Conservation (phyloP, 2,888 invertebrate species). For the Volucella zonaria region DNA sequence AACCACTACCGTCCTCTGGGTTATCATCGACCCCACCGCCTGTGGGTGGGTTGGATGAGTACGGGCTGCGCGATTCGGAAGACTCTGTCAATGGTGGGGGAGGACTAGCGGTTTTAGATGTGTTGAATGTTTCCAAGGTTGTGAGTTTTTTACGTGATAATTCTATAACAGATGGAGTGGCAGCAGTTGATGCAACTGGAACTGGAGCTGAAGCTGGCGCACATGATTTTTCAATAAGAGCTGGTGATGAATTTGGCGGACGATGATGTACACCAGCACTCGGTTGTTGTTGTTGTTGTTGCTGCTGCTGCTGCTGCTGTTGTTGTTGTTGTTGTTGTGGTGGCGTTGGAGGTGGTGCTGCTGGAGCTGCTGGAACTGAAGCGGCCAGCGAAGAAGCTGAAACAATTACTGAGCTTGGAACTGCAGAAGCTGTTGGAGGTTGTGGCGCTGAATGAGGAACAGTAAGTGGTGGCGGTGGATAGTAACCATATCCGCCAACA, state of each 20-base stretch:
- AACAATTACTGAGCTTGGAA: conserved; percentile 75
- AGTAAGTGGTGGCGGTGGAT: conserved; percentile 80
- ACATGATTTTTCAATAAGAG: conserved; percentile 70
- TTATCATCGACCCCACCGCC: conserved; percentile 71
- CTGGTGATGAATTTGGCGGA: conserved; percentile 73
- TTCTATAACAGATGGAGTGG: conserved; percentile 76
- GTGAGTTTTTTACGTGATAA: conserved; percentile 80
- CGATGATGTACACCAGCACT: conserved; percentile 77
- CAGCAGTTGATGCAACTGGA: conserved; percentile 78
- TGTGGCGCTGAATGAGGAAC: conserved; percentile 76
- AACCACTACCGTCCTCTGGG: conserved; percentile 67
- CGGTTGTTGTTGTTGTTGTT: conserved; percentile 77
- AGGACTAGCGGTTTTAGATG: conserved; percentile 70
- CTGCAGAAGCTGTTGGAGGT: conserved; percentile 76
- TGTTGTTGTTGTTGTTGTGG: conserved; percentile 77
- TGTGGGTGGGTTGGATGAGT: conserved; percentile 70
- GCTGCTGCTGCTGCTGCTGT: conserved; percentile 56
- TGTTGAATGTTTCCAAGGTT: conserved; percentile 80
- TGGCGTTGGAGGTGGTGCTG: conserved; percentile 67
- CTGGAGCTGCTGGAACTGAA: conserved; percentile 40
- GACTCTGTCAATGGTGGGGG: conserved; percentile 77
- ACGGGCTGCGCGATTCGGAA: conserved; percentile 78
- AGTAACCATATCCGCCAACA: conserved; percentile 78
- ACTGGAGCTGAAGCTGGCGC: conserved; percentile 72
- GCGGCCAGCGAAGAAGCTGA: conserved; percentile 76